Base-by-base conservation (phyloP, 1,140 invertebrate genomes). In the Pollicipes pollicipes region DNA sequence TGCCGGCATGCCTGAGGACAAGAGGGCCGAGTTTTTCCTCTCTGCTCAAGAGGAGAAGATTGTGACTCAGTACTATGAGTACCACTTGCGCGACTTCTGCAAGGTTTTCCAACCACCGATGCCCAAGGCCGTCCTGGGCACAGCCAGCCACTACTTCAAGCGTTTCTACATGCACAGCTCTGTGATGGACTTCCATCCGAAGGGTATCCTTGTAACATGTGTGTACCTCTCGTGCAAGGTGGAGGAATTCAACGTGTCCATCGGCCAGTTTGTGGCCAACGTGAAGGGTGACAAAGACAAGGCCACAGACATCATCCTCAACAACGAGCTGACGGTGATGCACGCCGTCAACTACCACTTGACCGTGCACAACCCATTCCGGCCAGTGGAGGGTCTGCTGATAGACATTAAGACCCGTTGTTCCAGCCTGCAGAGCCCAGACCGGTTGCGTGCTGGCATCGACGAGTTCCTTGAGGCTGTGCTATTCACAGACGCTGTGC, bases 171-270 rank as follows among this genome's bases (percentile, higher is more conserved):
- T 99, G 0, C 85, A 90, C 76, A 95, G 97, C 80, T 97, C 95
- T 0, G 87, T 94, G 0, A 98, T 98, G 95, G 93, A 98, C 79
- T 97, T 90, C 82, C 95, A 97, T 80, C 96, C 96, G 0, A 97
- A 97, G 82, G 93, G 98, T 82, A 97, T 98, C 75, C 83, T 97
- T 85, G 90, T 96, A 13, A 97, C 95, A 0, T 98, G 95, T 80
- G 91, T 96, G 17, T 99, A 97, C 81, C 84, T 99, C 76, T 91
- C 97, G 0, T 92, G 91, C 78, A 99, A 99, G 85, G 93, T 98
- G 17, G 97, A 99, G 81, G 97, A 99, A 82, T 99, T 99, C 78
- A 98, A 98, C 81, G 90, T 99, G 0, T 95, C 94, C 0, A 98
- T 99, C 71, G 85, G 85, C 67, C 94, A 98, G 77, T 99, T 99